Conservation (phyloP, 2,797 vertebrate species). For the Intellagama lesueurii region DNA sequence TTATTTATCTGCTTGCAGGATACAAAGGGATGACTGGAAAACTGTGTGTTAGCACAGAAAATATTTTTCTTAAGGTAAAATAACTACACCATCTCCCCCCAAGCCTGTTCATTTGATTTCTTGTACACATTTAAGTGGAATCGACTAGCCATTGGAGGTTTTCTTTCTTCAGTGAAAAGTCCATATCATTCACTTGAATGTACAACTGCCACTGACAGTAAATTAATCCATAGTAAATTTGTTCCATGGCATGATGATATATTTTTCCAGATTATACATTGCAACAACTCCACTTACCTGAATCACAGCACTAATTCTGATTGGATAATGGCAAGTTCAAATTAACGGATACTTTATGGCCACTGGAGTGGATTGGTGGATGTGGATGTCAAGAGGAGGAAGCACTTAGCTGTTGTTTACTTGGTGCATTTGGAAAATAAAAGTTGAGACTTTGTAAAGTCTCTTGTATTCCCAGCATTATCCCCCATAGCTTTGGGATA, state of each 20-base stretch:
- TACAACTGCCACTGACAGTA: background rate
- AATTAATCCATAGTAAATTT: background rate
- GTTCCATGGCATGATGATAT: background rate
- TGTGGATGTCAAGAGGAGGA: background rate
- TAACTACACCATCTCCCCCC: background rate
- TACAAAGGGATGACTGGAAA: background rate
- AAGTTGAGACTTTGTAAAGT: background rate
- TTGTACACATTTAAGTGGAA: background rate
- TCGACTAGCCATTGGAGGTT: background rate
- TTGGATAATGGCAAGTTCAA: background rate
- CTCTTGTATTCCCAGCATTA: background rate
- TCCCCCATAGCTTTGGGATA: background rate
- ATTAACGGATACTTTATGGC: background rate
- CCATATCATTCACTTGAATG: background rate
- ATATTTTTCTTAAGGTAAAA: background rate
- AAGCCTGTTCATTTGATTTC: background rate
- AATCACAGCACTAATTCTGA: background rate
- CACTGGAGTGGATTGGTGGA: background rate
- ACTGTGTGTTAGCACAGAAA: background rate
- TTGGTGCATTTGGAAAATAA: background rate
- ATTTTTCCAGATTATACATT: background rate
- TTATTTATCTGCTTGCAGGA: conserved; percentile 7
- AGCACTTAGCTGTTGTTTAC: background rate
- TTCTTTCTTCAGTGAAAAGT: background rate
- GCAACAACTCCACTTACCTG: background rate